Evolutionary conservation across 2,113 vertebrate genomes (phyloP).

Genomic region (Bucco capensis): DNA sequence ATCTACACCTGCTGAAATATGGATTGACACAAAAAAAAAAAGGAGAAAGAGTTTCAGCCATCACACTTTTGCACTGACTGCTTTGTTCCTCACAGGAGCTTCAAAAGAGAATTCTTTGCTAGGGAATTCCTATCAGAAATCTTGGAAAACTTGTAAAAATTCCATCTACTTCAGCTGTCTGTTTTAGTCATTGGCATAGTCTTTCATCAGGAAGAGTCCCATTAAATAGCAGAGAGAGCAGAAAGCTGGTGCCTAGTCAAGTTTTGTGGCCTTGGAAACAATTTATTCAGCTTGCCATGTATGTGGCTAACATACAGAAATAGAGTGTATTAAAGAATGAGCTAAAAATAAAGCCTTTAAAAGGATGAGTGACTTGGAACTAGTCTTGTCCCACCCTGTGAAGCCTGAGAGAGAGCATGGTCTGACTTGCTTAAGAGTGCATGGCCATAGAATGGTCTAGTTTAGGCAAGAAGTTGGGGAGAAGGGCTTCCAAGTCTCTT

Average conservation of each 20-base stretch:
- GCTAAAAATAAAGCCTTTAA: background rate
- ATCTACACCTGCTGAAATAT: background rate
- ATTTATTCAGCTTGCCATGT: background rate
- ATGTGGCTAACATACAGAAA: background rate
- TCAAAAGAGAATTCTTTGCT: constrained; percentile 21
- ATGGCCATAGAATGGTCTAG: background rate
- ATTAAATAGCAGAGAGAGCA: background rate
- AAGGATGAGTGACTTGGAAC: background rate
- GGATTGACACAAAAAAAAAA: background rate
- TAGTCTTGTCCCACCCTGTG: background rate
- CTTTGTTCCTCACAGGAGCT: background rate
- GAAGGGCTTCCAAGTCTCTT: background rate
- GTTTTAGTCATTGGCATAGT: constrained; percentile 38
- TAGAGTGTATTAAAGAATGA: background rate
- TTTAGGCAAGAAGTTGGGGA: background rate
- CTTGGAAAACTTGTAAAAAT: constrained; percentile 63
- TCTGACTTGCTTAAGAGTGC: background rate
- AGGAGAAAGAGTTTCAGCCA: background rate
- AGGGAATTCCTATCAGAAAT: constrained; percentile 39
- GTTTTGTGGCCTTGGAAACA: constrained; percentile 1
- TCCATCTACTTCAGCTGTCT: constrained; percentile 34
- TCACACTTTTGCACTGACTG: background rate
- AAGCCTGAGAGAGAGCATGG: no score
- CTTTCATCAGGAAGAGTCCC: background rate
- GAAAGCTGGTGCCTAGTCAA: constrained; percentile 3